A percentile compares a stretch with the other conserved stretches of the same genome.
Conservation (phyloP, 35 echinoderm and acorn worm genomes). For the Hemicentrotus pulcherrimus region DNA sequence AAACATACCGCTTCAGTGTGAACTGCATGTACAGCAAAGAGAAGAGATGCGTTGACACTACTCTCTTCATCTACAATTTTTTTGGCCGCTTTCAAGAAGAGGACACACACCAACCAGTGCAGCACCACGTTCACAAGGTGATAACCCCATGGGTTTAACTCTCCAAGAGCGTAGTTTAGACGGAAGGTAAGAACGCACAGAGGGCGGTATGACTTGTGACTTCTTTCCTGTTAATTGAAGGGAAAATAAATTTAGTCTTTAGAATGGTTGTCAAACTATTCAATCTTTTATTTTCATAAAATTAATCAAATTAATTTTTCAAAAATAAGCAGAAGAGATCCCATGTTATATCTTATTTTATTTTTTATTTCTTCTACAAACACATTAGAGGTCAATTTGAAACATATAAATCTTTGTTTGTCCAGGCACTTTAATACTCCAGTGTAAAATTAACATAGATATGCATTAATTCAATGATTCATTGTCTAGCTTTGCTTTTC, state of each 20-base stretch:
- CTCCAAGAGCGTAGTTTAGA: conserved; percentile 65
- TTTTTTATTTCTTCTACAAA: background rate
- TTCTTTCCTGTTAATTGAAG: conserved; percentile 64
- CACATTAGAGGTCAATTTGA: background rate
- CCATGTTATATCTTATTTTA: background rate
- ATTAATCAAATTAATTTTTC: background rate
- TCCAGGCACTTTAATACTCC: too few relatives aligned
- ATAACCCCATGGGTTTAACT: conserved; percentile 72
- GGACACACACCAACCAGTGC: conserved; percentile 68
- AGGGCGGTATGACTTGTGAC: conserved; percentile 91
- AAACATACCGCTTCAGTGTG: conserved; percentile 89
- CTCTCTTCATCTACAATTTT: conserved; percentile 55
- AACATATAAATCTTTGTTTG: too few relatives aligned
- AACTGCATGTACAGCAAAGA: conserved; percentile 85
- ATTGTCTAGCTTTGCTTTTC: too few relatives aligned
- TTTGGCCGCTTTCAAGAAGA: conserved; percentile 59
- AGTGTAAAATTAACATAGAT: too few relatives aligned
- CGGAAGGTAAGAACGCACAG: conserved; percentile 80
- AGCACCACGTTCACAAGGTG: conserved; percentile 79
- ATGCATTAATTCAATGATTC: too few relatives aligned
- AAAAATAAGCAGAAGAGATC: background rate
- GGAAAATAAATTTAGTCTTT: background rate
- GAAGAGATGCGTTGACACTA: conserved; percentile 61
- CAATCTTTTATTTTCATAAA: too few relatives aligned
- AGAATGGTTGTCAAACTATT: too few relatives aligned